These are phyloP conservation scores for Eretmochelys imbricata DNA, from an alignment of 2,113 vertebrate species.

Conservation along the genomic window DNA sequence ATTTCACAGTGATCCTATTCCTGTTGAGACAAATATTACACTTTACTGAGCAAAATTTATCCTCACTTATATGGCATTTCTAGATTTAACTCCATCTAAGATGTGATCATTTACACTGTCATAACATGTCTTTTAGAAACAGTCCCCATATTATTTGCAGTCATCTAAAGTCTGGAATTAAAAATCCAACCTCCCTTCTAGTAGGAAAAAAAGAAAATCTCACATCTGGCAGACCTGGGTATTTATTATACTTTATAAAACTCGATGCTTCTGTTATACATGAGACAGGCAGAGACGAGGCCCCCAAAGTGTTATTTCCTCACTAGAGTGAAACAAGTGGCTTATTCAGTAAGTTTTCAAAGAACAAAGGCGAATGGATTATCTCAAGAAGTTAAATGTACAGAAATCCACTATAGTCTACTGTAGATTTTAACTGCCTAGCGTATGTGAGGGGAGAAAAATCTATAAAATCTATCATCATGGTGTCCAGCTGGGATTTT, in stretches of 20 bases:
- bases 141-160: constrained; percentile 55
- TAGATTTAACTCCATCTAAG: constrained; percentile 54
- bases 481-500: constrained; percentile 76
- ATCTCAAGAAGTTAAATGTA: constrained; percentile 71
- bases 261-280: constrained; percentile 66
- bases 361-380: constrained; percentile 76
- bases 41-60: not conserved
- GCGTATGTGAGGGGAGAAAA: constrained; percentile 26
- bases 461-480: constrained; percentile 75
- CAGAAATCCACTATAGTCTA: constrained; percentile 61
- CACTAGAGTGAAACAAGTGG: constrained; percentile 74
- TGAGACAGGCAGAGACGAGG: constrained; percentile 71
- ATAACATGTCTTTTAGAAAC: constrained; percentile 62
- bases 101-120: constrained; percentile 65
- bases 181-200: constrained; percentile 54
- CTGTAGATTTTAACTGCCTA: constrained; percentile 67
- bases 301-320: constrained; percentile 75
- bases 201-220: not conserved
- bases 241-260: constrained; percentile 75
- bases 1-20: not conserved
- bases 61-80: constrained; percentile 60
- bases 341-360: constrained; percentile 79
- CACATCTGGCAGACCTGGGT: constrained; percentile 71
- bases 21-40: constrained; percentile 54
- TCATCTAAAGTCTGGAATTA: constrained; percentile 38